Evolutionary conservation across 2,113 vertebrate species (phyloP).

Genomic region (Ammodytes marinus): DNA sequence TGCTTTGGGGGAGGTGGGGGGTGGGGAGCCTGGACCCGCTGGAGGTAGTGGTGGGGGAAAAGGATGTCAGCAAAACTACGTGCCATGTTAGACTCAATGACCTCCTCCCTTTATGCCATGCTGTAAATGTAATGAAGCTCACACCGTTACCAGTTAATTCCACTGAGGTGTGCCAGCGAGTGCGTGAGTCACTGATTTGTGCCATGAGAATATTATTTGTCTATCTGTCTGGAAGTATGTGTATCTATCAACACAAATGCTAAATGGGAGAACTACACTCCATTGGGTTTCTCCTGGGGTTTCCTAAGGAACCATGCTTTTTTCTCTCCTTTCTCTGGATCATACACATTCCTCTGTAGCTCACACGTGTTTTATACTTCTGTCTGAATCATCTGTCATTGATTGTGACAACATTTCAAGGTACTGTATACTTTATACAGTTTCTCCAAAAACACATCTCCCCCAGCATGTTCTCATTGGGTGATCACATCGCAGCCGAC

Average conservation of each 20-base stretch:
- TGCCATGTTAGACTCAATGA: slow-evolving; percentile 50
- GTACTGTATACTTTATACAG: neutral
- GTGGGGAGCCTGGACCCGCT: slow-evolving; percentile 9
- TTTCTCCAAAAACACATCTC: slow-evolving; percentile 6
- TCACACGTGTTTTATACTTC: slow-evolving; percentile 15
- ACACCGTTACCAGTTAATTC: slow-evolving; percentile 62
- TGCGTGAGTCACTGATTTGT: slow-evolving; percentile 30
- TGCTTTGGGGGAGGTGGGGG: neutral
- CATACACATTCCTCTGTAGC: neutral
- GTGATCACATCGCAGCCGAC: slow-evolving; percentile 31
- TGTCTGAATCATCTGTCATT: slow-evolving; percentile 29
- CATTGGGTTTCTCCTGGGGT: neutral
- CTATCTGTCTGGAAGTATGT: slow-evolving; percentile 13
- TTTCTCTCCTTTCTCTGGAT: neutral
- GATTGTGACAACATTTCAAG: slow-evolving; percentile 4
- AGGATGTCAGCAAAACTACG: slow-evolving; percentile 51
- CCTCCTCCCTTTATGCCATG: slow-evolving; percentile 59
- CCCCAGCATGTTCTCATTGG: slow-evolving; percentile 4
- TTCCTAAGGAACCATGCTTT: neutral
- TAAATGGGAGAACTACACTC: neutral
- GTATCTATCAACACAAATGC: neutral
- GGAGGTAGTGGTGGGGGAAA: slow-evolving; percentile 30
- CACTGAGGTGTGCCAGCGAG: slow-evolving; percentile 65
- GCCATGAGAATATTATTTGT: slow-evolving; percentile 35
- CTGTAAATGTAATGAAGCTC: slow-evolving; percentile 60